Conservation (phyloP, 1,140 invertebrate genomes). For the Sweltsa coloradensis region DNA sequence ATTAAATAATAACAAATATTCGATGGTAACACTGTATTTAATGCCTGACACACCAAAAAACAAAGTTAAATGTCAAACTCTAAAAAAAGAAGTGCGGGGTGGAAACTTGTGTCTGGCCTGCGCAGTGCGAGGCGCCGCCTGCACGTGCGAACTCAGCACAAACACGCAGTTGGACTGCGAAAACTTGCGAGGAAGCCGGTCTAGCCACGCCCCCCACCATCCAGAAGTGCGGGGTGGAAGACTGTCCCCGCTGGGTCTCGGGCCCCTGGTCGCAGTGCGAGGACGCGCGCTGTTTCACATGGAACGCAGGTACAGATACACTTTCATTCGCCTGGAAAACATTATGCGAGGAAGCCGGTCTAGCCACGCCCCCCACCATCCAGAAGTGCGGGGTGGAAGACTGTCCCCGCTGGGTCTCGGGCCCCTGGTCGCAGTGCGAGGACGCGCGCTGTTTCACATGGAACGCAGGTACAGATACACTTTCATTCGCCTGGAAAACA, state of each 20-base stretch:
- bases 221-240: conserved; percentile 50
- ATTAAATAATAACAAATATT: neutral
- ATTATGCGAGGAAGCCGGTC: conserved; percentile 55
- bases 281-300: conserved; percentile 57
- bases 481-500: no score
- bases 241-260: conserved; percentile 59
- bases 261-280: conserved; percentile 59
- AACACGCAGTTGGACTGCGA: conserved; percentile 44
- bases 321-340: no score
- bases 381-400: conserved; percentile 52
- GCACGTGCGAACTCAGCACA: conserved; percentile 39
- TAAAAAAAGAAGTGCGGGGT: no score
- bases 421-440: conserved; percentile 57
- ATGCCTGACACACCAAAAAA: neutral
- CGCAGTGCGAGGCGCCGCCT: conserved; percentile 52
- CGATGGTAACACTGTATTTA: neutral
- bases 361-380: conserved; percentile 47
- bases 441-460: conserved; percentile 59
- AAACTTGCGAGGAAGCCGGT: conserved; percentile 55
- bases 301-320: conserved; percentile 60
- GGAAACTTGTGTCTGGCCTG: conserved; percentile 60
- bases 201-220: conserved; percentile 47
- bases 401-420: conserved; percentile 58
- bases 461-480: conserved; percentile 63
- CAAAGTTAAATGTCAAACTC: neutral